Percentiles rank a stretch among this genome's conserved stretches.
Conservation (phyloP, 2,797 vertebrate genomes). For the Petrocephalus schoutedeni region DNA sequence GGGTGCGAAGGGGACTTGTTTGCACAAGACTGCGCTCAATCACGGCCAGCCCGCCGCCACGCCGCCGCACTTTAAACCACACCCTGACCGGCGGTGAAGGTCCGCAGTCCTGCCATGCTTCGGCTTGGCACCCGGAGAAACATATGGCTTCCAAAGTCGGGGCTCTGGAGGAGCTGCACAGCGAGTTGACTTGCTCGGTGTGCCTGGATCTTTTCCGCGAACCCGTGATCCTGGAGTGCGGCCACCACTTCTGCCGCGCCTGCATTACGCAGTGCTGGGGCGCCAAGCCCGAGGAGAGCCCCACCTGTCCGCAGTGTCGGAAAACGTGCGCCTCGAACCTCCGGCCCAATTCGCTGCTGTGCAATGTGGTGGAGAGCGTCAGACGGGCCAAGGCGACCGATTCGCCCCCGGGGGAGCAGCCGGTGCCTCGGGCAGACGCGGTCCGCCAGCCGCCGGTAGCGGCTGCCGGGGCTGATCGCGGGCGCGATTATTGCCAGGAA, state of each 20-base stretch:
- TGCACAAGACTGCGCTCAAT: constrained; percentile 5
- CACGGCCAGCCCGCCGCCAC: neutral
- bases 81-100: neutral
- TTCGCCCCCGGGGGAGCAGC: neutral
- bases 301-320: constrained; percentile 60
- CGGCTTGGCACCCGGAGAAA: constrained; percentile 29
- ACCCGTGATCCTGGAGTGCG: constrained; percentile 66
- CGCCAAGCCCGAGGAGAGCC: constrained; percentile 54
- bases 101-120: neutral
- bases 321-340: constrained; percentile 53
- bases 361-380: constrained; percentile 66
- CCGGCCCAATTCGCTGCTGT: constrained; percentile 62
- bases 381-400: constrained; percentile 51
- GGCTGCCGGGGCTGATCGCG: constrained; percentile 17
- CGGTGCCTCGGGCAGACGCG: neutral
- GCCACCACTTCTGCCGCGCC: constrained; percentile 63
- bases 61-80: neutral
- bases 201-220: constrained; percentile 63
- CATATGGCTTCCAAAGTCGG: constrained; percentile 48
- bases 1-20: constrained; percentile 2
- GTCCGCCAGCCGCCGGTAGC: neutral
- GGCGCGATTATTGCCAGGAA: constrained; percentile 57
- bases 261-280: constrained; percentile 67
- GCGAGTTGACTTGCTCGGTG: constrained; percentile 64
- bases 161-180: constrained; percentile 60